phyloP scores from a whole-genome alignment of 2,888 invertebrate genomes.

The Theodoxus fluviatilis region DNA sequence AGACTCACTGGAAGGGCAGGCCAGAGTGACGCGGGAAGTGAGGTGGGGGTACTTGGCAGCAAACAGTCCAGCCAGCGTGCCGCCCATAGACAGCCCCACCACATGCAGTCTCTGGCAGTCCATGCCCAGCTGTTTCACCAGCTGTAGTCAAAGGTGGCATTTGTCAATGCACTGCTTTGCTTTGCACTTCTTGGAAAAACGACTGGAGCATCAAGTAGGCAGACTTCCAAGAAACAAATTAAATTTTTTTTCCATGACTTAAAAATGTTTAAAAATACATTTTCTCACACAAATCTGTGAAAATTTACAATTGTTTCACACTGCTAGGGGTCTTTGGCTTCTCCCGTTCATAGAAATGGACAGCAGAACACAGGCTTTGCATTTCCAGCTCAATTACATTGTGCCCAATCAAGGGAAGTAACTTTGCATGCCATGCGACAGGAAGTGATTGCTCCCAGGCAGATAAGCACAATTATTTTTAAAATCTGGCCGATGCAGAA shows the following conservation, averaged over 20 bases:
- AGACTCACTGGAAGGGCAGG: conserved; percentile 58
- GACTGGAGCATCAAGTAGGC: neutral
- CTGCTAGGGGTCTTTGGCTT: too few species aligned
- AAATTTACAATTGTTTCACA: too few species aligned
- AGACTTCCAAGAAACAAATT: neutral
- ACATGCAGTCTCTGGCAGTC: conserved; percentile 44
- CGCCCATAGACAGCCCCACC: conserved; percentile 67
- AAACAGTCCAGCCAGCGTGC: conserved; percentile 63
- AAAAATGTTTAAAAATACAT: conserved; percentile 10
- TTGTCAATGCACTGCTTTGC: neutral
- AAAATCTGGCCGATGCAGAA: too few species aligned
- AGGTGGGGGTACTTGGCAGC: conserved; percentile 58
- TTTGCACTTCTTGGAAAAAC: too few species aligned
- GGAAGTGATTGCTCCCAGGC: too few species aligned
- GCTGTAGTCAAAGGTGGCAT: conserved; percentile 45
- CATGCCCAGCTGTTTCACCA: conserved; percentile 42
- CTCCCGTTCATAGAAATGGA: too few species aligned
- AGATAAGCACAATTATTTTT: too few species aligned
- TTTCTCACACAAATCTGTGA: too few species aligned
- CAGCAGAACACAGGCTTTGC: too few species aligned
- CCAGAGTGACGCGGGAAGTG: conserved; percentile 56
- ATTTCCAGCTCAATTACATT: too few species aligned
- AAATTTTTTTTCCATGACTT: neutral
- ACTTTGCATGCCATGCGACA: too few species aligned
- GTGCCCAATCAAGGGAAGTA: too few species aligned